These are phyloP conservation scores for Cephus cinctus DNA, from an alignment of 1,140 invertebrate genomes.

Conservation along the genomic window DNA sequence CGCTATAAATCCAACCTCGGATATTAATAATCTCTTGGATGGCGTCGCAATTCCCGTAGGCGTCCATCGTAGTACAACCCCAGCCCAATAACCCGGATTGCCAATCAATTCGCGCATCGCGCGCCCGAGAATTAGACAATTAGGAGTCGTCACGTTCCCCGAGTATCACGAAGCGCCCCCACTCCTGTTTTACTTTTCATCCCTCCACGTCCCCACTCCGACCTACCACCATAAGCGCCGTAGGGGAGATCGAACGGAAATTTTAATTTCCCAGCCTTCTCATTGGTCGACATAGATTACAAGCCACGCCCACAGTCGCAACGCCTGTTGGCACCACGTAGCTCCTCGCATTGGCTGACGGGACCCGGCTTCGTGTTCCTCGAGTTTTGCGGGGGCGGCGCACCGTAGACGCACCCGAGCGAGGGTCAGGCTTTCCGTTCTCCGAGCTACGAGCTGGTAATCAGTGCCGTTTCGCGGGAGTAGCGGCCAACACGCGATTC, in stretches of 20 bases:
- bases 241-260: not conserved
- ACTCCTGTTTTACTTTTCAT: not conserved
- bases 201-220: constrained; percentile 13
- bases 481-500: constrained; percentile 43
- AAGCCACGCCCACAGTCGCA: constrained; percentile 28
- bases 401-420: constrained; percentile 17
- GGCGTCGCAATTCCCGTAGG: not conserved
- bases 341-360: constrained; percentile 18
- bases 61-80: not conserved
- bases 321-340: constrained; percentile 22
- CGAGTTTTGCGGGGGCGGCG: constrained; percentile 43
- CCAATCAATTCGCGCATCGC: constrained; percentile 48
- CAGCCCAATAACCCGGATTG: constrained; percentile 30
- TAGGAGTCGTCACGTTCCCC: constrained; percentile 56
- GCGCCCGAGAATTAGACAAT: constrained; percentile 56
- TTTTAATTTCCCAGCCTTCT: not conserved
- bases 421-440: constrained; percentile 15
- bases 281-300: constrained; percentile 21
- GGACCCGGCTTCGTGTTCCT: constrained; percentile 27
- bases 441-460: constrained; percentile 38
- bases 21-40: constrained; percentile 2
- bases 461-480: constrained; percentile 56
- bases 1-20: not conserved
- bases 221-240: constrained; percentile 1
- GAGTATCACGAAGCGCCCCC: constrained; percentile 4